Evolutionary conservation across 2,113 vertebrate species (phyloP).

Genomic region (Atherinomorus stipes): DNA sequence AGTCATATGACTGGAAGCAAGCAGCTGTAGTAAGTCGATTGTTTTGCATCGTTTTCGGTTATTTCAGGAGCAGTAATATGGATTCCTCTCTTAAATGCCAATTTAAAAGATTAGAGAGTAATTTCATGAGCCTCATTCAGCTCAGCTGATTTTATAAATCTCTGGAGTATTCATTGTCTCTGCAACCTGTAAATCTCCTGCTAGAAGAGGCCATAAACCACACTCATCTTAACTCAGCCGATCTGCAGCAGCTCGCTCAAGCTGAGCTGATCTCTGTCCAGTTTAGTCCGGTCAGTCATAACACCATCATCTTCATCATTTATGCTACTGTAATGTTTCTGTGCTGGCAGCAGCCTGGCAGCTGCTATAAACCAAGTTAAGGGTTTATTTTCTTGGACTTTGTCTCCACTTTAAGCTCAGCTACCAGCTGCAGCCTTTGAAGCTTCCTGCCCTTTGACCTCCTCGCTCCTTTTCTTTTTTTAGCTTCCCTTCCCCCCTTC

Average conservation of each 20-base stretch:
- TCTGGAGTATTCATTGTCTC: neutral
- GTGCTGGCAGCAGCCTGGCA: conserved; percentile 12
- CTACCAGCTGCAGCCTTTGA: conserved; percentile 68
- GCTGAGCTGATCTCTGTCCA: neutral
- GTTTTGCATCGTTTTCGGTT: too few species aligned
- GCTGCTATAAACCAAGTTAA: conserved; percentile 52
- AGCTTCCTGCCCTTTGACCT: conserved; percentile 54
- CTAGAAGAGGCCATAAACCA: neutral
- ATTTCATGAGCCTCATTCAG: neutral
- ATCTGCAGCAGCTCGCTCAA: neutral
- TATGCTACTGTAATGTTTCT: neutral
- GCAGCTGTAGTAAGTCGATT: too few species aligned
- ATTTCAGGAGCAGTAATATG: too few species aligned
- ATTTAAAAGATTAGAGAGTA: too few species aligned
- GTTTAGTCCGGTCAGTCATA: neutral
- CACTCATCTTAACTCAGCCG: neutral
- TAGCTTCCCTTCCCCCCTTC: neutral
- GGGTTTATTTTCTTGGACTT: conserved; percentile 71
- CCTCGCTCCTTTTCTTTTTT: conserved; percentile 37
- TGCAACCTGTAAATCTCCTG: neutral
- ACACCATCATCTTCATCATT: neutral
- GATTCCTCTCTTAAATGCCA: too few species aligned
- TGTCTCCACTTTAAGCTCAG: conserved; percentile 47
- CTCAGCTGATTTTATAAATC: conserved; percentile 5
- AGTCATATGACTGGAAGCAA: too few species aligned